Evolutionary conservation across 2,797 vertebrate species (phyloP), one percentile per base, ranked within the genome.

Genomic region (Melanotaenia maccullochi): DNA sequence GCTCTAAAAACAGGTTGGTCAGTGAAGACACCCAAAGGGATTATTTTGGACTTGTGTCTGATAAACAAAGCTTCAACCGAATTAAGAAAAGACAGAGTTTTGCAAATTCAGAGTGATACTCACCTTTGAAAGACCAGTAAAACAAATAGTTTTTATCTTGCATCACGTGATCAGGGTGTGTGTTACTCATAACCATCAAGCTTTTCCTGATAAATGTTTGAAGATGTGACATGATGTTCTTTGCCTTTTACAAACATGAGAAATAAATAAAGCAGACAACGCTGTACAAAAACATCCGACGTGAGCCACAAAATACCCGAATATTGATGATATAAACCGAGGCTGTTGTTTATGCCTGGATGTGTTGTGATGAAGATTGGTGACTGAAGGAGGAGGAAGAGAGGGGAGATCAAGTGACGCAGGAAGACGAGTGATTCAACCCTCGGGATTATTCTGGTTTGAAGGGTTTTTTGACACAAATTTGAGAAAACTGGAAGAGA

Each of bases 401-500:
- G 60, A 42, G 81, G 85, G 84, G 71, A 30, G 80, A 85, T 82
- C 86, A 49, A 47, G 6, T 56, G 69, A 74, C 70, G 69, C 63
- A 59, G 65, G 30, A 61, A 71, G 32, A 42, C n/a, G 18, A 78
- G 59, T 60, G 54, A 58, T 68, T 81, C 66, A 44, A 74, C 63
- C 60, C 24, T 55, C 49, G 32, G 36, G 73, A 79, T 76, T n/a
- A 56, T 38, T 58, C 38, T 64, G 64, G 38, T 44, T 54, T 25
- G 36, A 54, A 9, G 67, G 44, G 71, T 49, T 42, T 55, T 51
- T 1, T 0, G 54, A 65, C 35, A 58, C 3, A 9, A 62, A 36
- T 60, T 22, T 16, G 40, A 52, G 25, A 20, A 51, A 64, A 33
- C 1, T 13, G 25, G 28, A 52, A 14, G 30, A 67, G 30, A 52